Conservation (phyloP, 2,113 vertebrate species). For the Podocnemis expansa region DNA sequence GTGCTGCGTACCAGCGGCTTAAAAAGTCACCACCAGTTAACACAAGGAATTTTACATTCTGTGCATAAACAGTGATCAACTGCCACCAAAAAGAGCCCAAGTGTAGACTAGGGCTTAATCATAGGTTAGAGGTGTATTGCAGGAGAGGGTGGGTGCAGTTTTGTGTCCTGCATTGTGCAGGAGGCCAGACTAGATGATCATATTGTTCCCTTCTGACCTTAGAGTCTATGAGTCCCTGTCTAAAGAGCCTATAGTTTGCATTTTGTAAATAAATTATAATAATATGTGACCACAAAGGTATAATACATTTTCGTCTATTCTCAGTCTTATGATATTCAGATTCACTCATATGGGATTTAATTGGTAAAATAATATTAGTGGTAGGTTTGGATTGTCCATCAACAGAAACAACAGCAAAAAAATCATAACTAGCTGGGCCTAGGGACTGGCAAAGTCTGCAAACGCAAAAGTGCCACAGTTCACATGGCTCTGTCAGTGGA, state of each 20-base stretch:
- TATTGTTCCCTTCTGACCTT: too few species aligned
- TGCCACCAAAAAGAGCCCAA: too few species aligned
- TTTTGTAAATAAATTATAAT: background rate
- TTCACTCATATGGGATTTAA: background rate
- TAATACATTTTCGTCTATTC: background rate
- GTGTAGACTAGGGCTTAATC: too few species aligned
- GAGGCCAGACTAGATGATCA: too few species aligned
- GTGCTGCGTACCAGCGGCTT: too few species aligned
- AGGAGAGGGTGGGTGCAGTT: too few species aligned
- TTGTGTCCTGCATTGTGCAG: too few species aligned
- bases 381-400: background rate
- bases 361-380: background rate
- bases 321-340: background rate
- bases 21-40: too few species aligned
- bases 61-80: too few species aligned
- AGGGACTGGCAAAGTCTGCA: background rate
- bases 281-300: background rate
- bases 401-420: background rate
- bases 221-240: background rate
- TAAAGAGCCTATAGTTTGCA: background rate
- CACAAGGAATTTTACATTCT: too few species aligned
- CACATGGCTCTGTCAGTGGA: constrained; percentile 32
- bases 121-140: too few species aligned
- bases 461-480: background rate
- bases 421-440: background rate